Percentiles rank a stretch among this genome's conserved stretches.
These are phyloP conservation scores for Ciconia stormi DNA, from an alignment of 2,113 vertebrate genomes.

Conservation along the genomic window DNA sequence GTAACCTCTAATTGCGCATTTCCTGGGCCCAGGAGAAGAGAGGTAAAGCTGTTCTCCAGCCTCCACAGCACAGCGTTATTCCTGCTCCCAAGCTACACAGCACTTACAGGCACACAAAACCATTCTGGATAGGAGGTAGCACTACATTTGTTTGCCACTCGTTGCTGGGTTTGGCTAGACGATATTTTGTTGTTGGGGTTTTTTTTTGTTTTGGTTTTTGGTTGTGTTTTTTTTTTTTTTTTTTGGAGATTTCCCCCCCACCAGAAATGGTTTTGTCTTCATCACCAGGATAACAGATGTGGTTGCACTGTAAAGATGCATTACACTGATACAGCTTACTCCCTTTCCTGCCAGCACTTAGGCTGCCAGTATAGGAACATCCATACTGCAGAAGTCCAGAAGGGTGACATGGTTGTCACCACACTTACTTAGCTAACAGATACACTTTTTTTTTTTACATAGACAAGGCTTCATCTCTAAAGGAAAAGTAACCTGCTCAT, in stretches of 20 bases:
- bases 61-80: too few relatives aligned
- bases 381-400: too few relatives aligned
- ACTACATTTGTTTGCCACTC: background rate
- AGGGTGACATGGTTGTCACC: background rate
- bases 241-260: background rate
- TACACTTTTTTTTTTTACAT: fast-evolving
- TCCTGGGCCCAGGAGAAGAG: background rate
- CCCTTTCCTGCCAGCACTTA: background rate
- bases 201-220: background rate
- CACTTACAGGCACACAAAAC: background rate
- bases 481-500: background rate
- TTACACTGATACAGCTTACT: background rate
- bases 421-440: background rate
- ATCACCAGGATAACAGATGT: background rate
- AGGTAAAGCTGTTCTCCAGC: background rate
- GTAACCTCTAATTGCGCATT: background rate
- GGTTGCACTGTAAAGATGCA: background rate
- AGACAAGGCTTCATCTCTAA: background rate
- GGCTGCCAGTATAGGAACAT: background rate
- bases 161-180: background rate
- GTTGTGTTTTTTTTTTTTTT: background rate
- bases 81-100: background rate
- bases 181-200: background rate
- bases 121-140: background rate
- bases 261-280: background rate